Conservation (phyloP, 2,888 invertebrate genomes). For the Marronus borbonicus region DNA sequence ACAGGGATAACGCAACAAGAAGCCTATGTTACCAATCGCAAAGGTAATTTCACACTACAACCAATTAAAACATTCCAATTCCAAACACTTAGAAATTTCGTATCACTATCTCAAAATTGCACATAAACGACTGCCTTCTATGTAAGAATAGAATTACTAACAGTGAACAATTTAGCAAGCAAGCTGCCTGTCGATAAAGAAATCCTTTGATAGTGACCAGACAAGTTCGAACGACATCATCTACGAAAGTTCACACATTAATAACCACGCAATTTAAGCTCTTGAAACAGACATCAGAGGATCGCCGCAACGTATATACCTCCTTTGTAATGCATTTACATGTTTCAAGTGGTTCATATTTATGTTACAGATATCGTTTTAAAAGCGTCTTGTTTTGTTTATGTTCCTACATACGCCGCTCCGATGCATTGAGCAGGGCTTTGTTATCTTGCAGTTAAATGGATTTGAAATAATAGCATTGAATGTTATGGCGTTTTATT, state of each 20-base stretch:
- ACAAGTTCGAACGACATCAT: constrained; percentile 9
- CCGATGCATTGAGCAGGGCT: too few species aligned
- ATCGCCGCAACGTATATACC: constrained; percentile 1
- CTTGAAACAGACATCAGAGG: constrained; percentile 27
- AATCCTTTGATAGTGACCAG: constrained; percentile 33
- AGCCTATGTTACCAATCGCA: constrained; percentile 22
- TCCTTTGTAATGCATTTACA: neutral
- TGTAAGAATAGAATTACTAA: constrained; percentile 38
- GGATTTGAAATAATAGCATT: too few species aligned
- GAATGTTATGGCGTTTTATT: neutral
- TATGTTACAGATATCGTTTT: neutral
- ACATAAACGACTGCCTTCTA: constrained; percentile 38
- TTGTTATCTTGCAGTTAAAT: too few species aligned
- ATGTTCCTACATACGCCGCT: neutral
- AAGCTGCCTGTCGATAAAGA: constrained; percentile 23
- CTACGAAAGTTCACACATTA: constrained; percentile 41
- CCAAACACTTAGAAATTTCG: constrained; percentile 34
- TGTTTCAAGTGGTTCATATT: constrained; percentile 20
- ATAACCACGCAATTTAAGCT: constrained; percentile 45
- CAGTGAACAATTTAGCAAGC: constrained; percentile 25
- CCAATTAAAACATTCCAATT: constrained; percentile 24
- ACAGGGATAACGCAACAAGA: too few species aligned
- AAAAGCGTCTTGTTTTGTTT: constrained; percentile 5
- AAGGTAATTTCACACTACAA: constrained; percentile 26
- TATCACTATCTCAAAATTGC: constrained; percentile 41